These are phyloP conservation scores for Porites lutea DNA, from an alignment of 64 coral and sea anemone genomes.

Conservation along the genomic window DNA sequence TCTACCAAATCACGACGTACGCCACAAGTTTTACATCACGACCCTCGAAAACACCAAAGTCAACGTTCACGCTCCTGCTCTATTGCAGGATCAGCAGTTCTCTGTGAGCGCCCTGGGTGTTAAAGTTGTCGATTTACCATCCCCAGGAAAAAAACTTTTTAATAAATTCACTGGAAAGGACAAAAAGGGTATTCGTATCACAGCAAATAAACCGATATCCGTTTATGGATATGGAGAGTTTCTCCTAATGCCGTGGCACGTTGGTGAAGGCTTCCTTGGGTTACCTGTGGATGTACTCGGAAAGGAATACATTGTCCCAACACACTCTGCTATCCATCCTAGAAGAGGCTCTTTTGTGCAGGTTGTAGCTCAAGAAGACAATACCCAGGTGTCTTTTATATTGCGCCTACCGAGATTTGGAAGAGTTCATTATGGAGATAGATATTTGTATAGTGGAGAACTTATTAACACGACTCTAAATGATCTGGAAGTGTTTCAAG, in stretches of 20 bases:
- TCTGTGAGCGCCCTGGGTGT: constrained; percentile 1
- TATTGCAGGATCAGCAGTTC: not conserved
- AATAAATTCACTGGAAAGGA: not conserved
- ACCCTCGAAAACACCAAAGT: not conserved
- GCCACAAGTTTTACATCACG: constrained; percentile 43
- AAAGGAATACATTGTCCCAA: constrained; percentile 48
- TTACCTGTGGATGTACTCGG: constrained; percentile 46
- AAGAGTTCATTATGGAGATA: not conserved
- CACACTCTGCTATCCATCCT: constrained; percentile 15
- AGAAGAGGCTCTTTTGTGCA: constrained; percentile 28
- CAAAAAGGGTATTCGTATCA: constrained; percentile 65
- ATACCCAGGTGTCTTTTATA: constrained; percentile 41
- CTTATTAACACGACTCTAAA: constrained; percentile 20
- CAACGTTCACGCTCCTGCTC: constrained; percentile 13
- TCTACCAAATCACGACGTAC: not conserved
- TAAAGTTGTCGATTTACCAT: constrained; percentile 5
- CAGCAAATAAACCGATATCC: constrained; percentile 13
- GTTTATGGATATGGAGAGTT: constrained; percentile 19
- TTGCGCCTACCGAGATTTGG: not conserved
- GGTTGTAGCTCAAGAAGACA: constrained; percentile 38
- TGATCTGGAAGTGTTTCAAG: constrained; percentile 62
- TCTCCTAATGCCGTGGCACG: not conserved
- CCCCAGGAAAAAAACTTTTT: constrained; percentile 8
- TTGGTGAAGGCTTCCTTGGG: constrained; percentile 36
- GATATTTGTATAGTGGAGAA: constrained; percentile 34